Percentiles rank a stretch among this genome's conserved stretches.
Evolutionary conservation across 2,888 invertebrate species (phyloP).

Genomic region (Caenorhabditis parvicauda): DNA sequence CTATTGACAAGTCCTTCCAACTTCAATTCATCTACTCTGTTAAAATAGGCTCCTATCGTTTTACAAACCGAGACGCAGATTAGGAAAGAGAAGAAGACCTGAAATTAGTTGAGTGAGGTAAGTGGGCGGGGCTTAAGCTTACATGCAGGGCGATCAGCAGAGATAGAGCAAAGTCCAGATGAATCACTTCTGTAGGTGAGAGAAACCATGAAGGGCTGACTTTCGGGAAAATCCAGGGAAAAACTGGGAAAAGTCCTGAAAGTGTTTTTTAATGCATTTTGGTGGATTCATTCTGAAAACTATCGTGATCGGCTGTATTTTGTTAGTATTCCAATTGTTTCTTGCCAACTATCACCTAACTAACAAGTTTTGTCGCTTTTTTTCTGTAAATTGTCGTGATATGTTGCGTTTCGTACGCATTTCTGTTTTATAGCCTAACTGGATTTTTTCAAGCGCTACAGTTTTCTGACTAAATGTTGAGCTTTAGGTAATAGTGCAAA

Average conservation of each 20-base stretch:
- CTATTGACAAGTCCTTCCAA: conserved; percentile 16
- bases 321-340: no score
- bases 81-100: conserved; percentile 8
- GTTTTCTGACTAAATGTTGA: no score
- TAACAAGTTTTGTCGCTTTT: no score
- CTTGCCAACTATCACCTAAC: no score
- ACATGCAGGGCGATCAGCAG: conserved; percentile 8
- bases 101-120: not conserved
- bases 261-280: no score
- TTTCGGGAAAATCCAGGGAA: conserved; percentile 23
- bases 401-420: no score
- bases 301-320: no score
- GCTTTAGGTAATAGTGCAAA: no score
- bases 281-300: no score
- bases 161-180: conserved; percentile 12
- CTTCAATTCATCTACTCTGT: conserved; percentile 15
- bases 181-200: conserved; percentile 10
- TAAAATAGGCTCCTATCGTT: conserved; percentile 16
- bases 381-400: no score
- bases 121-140: not conserved
- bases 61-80: conserved; percentile 14
- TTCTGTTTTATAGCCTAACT: no score
- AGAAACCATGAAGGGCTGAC: conserved; percentile 12
- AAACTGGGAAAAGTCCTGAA: conserved; percentile 26
- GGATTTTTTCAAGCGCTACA: no score